Evolutionary conservation across 2,888 invertebrate species (phyloP).

Genomic region (Taenaris catops): DNA sequence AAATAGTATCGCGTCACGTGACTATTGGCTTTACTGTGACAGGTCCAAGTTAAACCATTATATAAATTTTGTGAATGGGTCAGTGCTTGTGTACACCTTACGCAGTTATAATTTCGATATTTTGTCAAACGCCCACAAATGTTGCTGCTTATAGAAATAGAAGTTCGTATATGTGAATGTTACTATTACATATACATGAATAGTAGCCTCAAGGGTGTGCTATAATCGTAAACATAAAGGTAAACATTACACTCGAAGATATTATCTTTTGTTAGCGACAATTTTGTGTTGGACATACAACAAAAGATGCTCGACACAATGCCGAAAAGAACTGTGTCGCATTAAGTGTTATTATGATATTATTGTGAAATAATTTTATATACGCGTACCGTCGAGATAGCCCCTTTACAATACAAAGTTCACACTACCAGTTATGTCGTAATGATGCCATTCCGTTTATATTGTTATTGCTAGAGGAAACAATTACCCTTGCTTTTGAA

Average conservation of each 20-base stretch:
- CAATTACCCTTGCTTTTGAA: slow-evolving; percentile 2
- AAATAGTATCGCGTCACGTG: no score
- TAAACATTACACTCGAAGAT: slow-evolving; percentile 33
- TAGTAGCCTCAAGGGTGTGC: slow-evolving; percentile 15
- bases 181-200: no score
- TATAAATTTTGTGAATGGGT: no score
- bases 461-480: slow-evolving; percentile 3
- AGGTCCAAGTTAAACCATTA: no score
- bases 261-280: slow-evolving; percentile 47
- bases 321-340: slow-evolving; percentile 45
- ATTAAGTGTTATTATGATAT: slow-evolving; percentile 46
- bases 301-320: slow-evolving; percentile 45
- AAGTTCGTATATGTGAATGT: no score
- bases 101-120: no score
- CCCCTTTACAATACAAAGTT: slow-evolving; percentile 11
- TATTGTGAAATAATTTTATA: slow-evolving; percentile 39
- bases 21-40: no score
- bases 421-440: slow-evolving; percentile 4
- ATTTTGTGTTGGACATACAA: slow-evolving; percentile 38
- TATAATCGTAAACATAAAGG: slow-evolving; percentile 33
- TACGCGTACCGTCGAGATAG: slow-evolving; percentile 27
- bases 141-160: no score
- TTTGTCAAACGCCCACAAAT: no score
- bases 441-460: slow-evolving; percentile 6
- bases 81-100: no score